Evolutionary conservation across 2,113 vertebrate genomes (phyloP), one percentile per base, ranked within the genome.

Genomic region (Serilophus lunatus): DNA sequence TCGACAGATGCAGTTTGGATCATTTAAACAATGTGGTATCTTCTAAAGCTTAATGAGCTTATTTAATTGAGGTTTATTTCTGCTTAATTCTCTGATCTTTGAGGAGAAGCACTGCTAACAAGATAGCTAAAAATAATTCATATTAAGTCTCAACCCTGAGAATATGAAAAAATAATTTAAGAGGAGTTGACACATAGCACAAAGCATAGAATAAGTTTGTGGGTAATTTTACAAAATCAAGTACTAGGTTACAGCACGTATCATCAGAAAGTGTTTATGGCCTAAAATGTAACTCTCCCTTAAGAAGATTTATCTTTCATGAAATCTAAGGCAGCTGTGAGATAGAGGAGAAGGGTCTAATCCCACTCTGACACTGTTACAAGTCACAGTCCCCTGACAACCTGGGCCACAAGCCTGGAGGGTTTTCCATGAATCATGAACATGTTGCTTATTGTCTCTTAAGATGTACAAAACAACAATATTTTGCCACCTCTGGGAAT

Each of bases 271-370:
- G 88, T 96, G 90, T 93, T 97, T 92, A 93, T 75, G 53, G 82
- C 76, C 60, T 81, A 95, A 93, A 90, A 95, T 69, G 93, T 78
- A 85, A 82, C 65, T 94, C 68, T 94, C 83, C 81, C 69, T 88
- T 77, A 83, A 45, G 90, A 88, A 95, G 88, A 95, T 93, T 94
- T 93, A 88, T 93, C 76, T 83, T 82, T 83, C 72, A 29, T 90
- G 88, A 96, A 94, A 96, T 74, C 49, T 78, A 90, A 96, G 82
- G 88, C 76, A 94, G 90, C 82, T 88, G 94, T 88, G 82, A 93
- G 88, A 92, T 22, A 96, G 88, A 90, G 64, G 90, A 97, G 94
- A 96, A 95, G 94, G 93, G 38, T 88, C 92, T 94, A 96, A 95
- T 90, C 86, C 92, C 60, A 10, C 51, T 51, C 79, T 86, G 92